These are phyloP conservation scores for Zaprionus kolodkinae DNA, from an alignment of 1,140 invertebrate species.

Conservation along the genomic window DNA sequence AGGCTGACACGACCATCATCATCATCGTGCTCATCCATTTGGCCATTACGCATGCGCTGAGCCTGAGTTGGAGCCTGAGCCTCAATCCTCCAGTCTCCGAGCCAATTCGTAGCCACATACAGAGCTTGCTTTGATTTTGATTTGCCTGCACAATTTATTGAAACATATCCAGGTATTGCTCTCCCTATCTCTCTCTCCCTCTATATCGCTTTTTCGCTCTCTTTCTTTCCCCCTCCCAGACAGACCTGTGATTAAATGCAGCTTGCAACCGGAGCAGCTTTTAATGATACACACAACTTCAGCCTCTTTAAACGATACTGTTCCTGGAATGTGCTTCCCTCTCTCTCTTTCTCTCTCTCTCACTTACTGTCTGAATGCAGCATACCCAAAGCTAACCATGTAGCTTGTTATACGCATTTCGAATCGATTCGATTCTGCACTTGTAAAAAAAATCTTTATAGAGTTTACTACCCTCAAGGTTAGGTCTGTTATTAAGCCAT, in stretches of 20 bases:
- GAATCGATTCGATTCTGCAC: not conserved
- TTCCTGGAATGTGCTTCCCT: slow-evolving; percentile 59
- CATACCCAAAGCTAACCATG: slow-evolving; percentile 23
- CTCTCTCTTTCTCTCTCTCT: not conserved
- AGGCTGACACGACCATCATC: slow-evolving; percentile 30
- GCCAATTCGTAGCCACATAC: slow-evolving; percentile 18
- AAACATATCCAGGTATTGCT: slow-evolving; percentile 64
- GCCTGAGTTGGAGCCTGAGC: slow-evolving; percentile 18
- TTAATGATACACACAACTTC: slow-evolving; percentile 64
- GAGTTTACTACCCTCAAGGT: not conserved
- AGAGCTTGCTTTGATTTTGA: slow-evolving; percentile 72
- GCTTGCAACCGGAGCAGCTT: slow-evolving; percentile 34
- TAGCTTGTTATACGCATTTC: slow-evolving; percentile 12
- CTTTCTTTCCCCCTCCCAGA: not conserved
- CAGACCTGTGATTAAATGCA: slow-evolving; percentile 71
- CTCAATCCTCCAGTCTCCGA: not conserved
- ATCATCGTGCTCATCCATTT: slow-evolving; percentile 56
- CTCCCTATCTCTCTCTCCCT: not conserved
- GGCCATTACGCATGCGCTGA: slow-evolving; percentile 66
- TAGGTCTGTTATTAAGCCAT: slow-evolving; percentile 31
- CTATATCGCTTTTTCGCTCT: not conserved
- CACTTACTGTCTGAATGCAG: slow-evolving; percentile 35
- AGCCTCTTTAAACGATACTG: slow-evolving; percentile 63
- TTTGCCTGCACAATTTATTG: slow-evolving; percentile 76
- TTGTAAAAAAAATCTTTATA: slow-evolving; percentile 2